A percentile compares a stretch with the other conserved stretches of the same genome.
These are phyloP conservation scores for Prenolepis imparis DNA, from an alignment of 2,888 invertebrate species.

Conservation along the genomic window DNA sequence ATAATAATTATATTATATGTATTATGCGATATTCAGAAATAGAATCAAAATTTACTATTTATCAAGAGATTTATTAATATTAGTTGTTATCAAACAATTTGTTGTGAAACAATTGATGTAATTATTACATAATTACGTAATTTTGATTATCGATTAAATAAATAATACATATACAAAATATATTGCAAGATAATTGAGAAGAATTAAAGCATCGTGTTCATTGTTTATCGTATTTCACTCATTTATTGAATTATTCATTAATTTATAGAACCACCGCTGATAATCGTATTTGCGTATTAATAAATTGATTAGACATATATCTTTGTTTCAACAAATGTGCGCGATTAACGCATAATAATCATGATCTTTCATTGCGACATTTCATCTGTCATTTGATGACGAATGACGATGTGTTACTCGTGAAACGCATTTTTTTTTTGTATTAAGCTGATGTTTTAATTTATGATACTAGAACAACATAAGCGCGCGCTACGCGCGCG, in stretches of 20 bases:
- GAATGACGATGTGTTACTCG: neutral
- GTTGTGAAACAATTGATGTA: neutral
- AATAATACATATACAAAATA: neutral
- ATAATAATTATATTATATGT: neutral
- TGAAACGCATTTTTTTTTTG: neutral
- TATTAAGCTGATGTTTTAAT: neutral
- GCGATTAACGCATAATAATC: constrained; percentile 11
- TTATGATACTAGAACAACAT: neutral
- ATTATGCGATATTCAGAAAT: neutral
- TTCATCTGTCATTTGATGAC: neutral
- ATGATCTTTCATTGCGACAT: neutral
- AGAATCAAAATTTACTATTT: neutral
- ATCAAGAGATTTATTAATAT: neutral
- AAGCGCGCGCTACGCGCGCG: too few relatives aligned
- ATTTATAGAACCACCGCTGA: constrained; percentile 1
- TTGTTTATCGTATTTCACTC: neutral
- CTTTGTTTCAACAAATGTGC: constrained; percentile 8
- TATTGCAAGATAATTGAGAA: neutral
- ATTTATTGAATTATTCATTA: constrained; percentile 36
- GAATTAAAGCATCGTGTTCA: neutral
- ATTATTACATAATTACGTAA: neutral
- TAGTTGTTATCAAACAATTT: too few relatives aligned
- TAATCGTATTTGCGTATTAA: constrained; percentile 20
- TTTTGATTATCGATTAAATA: neutral
- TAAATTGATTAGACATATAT: constrained; percentile 16